These are phyloP conservation scores for Ivindomyrus marchei DNA, from an alignment of 2,113 vertebrate genomes.

Conservation along the genomic window DNA sequence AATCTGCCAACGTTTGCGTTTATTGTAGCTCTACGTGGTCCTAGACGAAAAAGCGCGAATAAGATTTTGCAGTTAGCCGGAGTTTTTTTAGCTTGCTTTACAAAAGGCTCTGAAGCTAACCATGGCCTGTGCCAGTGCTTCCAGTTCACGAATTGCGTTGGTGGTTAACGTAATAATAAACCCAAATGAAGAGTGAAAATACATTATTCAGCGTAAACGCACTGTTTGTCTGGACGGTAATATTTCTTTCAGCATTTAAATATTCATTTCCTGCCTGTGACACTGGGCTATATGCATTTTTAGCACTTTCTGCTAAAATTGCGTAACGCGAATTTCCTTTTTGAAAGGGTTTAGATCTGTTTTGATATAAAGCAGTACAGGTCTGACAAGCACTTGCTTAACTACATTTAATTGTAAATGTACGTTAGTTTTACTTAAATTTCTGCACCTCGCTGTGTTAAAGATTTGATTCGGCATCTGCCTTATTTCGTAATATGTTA, in stretches of 20 bases:
- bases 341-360: background rate
- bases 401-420: background rate
- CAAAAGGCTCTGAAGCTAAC: background rate
- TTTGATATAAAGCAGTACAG: background rate
- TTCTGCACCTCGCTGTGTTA: background rate
- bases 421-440: background rate
- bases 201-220: background rate
- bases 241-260: background rate
- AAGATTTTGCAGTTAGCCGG: background rate
- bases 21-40: background rate
- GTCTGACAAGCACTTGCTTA: background rate
- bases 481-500: background rate
- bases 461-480: background rate
- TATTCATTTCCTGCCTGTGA: background rate
- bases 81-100: background rate
- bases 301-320: conserved; percentile 2
- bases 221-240: background rate
- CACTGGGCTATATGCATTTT: background rate
- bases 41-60: background rate
- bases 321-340: background rate
- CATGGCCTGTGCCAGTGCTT: background rate
- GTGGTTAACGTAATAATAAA: background rate
- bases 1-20: background rate
- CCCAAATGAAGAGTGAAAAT: background rate
- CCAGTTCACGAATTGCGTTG: background rate